A percentile compares a stretch with the other conserved stretches of the same genome.
phyloP scores from a whole-genome alignment of 1,140 invertebrate genomes.

The Dinoponera quadriceps region DNA sequence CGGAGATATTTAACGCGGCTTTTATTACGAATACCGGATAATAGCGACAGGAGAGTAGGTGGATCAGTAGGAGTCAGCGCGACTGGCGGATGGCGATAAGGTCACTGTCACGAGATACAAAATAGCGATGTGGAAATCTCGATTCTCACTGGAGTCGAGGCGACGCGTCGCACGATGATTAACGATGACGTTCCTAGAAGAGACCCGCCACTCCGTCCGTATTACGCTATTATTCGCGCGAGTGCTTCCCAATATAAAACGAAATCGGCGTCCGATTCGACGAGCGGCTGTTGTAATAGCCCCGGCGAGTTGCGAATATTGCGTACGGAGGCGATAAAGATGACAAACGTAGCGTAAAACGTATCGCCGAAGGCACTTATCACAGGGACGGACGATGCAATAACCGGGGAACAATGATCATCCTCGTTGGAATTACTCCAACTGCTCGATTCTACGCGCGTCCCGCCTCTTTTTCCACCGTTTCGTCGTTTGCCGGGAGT shows the following conservation, averaged over 20 bases:
- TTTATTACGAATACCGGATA: conserved; percentile 37
- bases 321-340: conserved; percentile 66
- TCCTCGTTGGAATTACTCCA: conserved; percentile 77
- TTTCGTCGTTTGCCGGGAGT: conserved; percentile 14
- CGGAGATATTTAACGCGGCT: conserved; percentile 28
- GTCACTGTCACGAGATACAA: conserved; percentile 3
- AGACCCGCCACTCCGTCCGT: background rate
- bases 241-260: background rate
- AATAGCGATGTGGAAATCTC: background rate
- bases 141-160: background rate
- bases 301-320: conserved; percentile 70
- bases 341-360: conserved; percentile 71
- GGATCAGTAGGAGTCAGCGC: conserved; percentile 49
- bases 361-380: conserved; percentile 71
- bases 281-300: conserved; percentile 41
- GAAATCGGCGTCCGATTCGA: conserved; percentile 12
- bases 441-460: conserved; percentile 50
- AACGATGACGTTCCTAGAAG: background rate
- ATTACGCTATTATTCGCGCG: background rate
- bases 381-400: conserved; percentile 68
- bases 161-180: background rate
- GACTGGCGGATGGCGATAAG: conserved; percentile 25
- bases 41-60: conserved; percentile 43
- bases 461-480: conserved; percentile 7
- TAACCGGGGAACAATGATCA: conserved; percentile 78